phyloP scores from a whole-genome alignment of 2,797 vertebrate genomes.

The Chaenodraco wilsoni region DNA sequence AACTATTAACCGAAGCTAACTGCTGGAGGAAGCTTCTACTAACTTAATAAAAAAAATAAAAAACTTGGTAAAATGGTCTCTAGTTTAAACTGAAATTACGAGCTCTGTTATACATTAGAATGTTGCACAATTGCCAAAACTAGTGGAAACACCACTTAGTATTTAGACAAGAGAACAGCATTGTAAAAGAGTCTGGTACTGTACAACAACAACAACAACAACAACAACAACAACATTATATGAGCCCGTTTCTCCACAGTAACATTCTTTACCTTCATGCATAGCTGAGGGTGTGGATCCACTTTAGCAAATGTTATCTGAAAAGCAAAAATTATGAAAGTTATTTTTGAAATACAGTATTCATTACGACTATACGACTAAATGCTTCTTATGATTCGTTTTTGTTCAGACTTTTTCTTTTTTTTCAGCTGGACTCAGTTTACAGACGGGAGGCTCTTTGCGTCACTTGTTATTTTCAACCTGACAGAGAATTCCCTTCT shows the following conservation, averaged over 20 bases:
- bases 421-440: conserved; percentile 1
- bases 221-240: too few species aligned
- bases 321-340: conserved; percentile 33
- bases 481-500: conserved; percentile 28
- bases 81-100: too few species aligned
- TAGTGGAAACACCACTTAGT: not conserved
- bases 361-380: too few species aligned
- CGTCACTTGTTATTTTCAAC: conserved; percentile 26
- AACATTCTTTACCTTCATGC: conserved; percentile 78
- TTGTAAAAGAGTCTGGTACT: not conserved
- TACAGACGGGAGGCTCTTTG: not conserved
- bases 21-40: not conserved
- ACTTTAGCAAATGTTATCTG: conserved; percentile 78
- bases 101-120: not conserved
- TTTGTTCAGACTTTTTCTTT: not conserved
- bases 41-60: too few species aligned
- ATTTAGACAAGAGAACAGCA: not conserved
- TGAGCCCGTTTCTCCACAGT: not conserved
- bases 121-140: not conserved
- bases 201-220: not conserved
- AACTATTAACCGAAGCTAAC: not conserved
- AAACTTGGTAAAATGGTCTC: too few species aligned
- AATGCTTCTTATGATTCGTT: not conserved
- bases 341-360: not conserved
- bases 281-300: conserved; percentile 81